Base-by-base conservation (phyloP, 2,113 vertebrate species). In the Chrysemys picta region DNA sequence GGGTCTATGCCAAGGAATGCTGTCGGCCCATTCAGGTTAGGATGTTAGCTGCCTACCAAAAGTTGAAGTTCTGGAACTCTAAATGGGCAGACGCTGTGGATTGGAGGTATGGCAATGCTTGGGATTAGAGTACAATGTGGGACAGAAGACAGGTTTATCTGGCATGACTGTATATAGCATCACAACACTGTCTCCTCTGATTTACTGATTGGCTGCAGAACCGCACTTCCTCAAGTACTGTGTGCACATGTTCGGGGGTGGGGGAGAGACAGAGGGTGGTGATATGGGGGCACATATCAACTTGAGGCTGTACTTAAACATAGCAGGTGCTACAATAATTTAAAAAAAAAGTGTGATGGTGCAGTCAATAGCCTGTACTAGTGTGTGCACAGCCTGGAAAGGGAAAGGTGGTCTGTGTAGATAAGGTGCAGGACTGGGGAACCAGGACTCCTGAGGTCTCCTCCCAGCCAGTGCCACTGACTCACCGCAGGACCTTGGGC, bases 131-230 rank as follows among this genome's bases (percentile, higher is more conserved):
- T 14, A 1, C 89, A 82, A 65, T 49, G 1, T 0, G 49, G 76
- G 69, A 82, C 79, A 85, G 78, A 76, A 84, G 80, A 59, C 78
- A 75, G 59, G 57, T 84, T 93, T 89, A 95, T 24, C 80, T 35
- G 59, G 0, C 12, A 78, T 76, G 78, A 94, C 83, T 83, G 76
- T 83, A 90, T 84, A 96, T 88, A 90, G 52, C 47, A 38, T 56
- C 29, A 50, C 47, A 53, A 62, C 57, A 62, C 83, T 95, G 88
- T 83, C 75, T 54, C 10, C 2, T 87, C 84, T 69, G 42, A 45
- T 93, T 93, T 93, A 62, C 89, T 84, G 81, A 88, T 88, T 95
- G 91, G 57, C 91, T 91, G 91, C 80, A 65, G 47, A 90, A 95
- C 93, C 85, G 80, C 4, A 7, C 62, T 76, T 93, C 72, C 93